Evolutionary conservation across 2,113 vertebrate genomes (phyloP).

Genomic region (Bothrops jararaca): DNA sequence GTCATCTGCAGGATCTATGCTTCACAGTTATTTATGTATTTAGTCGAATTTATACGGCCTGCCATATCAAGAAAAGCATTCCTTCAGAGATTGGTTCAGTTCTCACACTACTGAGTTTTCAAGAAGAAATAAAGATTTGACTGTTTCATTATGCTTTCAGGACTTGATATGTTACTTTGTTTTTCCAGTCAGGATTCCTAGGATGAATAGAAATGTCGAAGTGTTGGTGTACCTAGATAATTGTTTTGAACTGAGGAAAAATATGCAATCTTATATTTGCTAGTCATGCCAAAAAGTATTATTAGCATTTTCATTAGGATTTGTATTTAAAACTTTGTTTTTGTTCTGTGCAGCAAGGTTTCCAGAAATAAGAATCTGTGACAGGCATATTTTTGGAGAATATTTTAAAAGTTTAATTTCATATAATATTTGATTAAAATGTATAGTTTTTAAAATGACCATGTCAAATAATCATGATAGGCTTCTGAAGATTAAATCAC

Average conservation of each 20-base stretch:
- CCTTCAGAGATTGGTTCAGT: not conserved
- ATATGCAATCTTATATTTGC: not conserved
- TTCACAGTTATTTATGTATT: not conserved
- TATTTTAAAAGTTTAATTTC: not conserved
- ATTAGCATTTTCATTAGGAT: not conserved
- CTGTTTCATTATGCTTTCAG: not conserved
- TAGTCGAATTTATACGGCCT: not conserved
- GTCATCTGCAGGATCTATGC: not conserved
- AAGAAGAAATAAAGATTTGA: not conserved
- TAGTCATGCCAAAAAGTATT: not conserved
- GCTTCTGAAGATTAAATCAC: not conserved
- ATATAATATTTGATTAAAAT: not conserved
- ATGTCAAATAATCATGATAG: not conserved
- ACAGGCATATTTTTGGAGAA: not conserved
- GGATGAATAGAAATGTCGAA: not conserved
- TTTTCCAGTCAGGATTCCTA: not conserved
- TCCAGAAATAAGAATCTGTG: not conserved
- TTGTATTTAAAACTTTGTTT: not conserved
- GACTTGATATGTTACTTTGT: not conserved
- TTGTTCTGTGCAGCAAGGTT: not conserved
- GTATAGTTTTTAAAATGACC: not conserved
- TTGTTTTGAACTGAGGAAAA: not conserved
- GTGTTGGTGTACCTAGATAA: not conserved
- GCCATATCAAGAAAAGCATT: not conserved
- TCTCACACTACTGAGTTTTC: not conserved